Base-by-base conservation (phyloP, 2,797 vertebrate species). In the Cephalopachus bancanus region DNA sequence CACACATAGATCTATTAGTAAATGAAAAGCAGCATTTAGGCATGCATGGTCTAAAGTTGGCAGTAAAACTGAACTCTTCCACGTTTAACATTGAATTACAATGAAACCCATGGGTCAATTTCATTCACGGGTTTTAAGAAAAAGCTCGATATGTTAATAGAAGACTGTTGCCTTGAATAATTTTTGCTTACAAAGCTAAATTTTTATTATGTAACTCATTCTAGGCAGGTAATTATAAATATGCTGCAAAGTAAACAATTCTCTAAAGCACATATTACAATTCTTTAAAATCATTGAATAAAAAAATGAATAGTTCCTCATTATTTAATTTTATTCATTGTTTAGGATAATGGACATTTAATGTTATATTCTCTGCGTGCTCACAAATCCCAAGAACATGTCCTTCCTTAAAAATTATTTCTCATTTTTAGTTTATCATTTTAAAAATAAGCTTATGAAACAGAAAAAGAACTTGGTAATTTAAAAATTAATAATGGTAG, bases 161-260 rank as follows among this genome's bases (percentile, higher is more conserved):
- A 51, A 88, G 37, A 91, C 12, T 91, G 7, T 89, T 78, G 14
- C 30, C 60, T 94, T 72, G 26, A 57, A 91, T 83, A 78, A 7
- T 19, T 95, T 94, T 69, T 83, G 51, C 37, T 51, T 92, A 76
- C 22, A 94, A 94, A 78, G 75, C 62, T 87, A 83, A 93, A 87
- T 64, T 88, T 81, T 91, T 87, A 69, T 83, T 26, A 44, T 57
- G 62, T 55, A 74, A 92, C 10, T 81, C 30, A 83, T n/a, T 92
- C 67, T 80, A 93, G 19, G 44, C 49, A 91, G 60, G 53, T 81
- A 94, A 96, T 86, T 96, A 86, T n/a, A 97, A 96, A 83, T 33
- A 51, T 55, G 5, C 30, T 53, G 44, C 44, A 81, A 80, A 86
- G 59, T 85, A 95, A 88, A 57, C 28, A 4, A 64, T 79, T 83